Evolutionary conservation across 2,888 invertebrate species (phyloP), one percentile per base, ranked within the genome.

Genomic region (Chaetogeoica ovagalla): DNA sequence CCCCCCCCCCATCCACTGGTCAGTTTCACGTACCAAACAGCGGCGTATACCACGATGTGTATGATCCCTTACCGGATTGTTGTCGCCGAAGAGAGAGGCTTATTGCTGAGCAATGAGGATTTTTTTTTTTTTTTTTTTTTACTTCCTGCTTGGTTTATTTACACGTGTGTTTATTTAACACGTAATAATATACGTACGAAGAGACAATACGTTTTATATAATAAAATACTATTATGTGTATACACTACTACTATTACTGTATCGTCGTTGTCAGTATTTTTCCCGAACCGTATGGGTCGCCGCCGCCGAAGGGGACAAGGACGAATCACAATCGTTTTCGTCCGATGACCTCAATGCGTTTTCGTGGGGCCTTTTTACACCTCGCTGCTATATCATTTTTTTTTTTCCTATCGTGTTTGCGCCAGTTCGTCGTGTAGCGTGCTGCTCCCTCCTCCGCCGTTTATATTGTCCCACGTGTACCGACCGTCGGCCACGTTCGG

Each of bases 321-420:
- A 66, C 59, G 75, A 57, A 75, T 52, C 30, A 62, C 43, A 15
- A 30, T 39, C 66, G 23, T 59, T 59, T 59, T 59, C 66, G 75
- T 75, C 68, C 75, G 75, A 75, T 75, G 75, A 75, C 75, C 75
- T 75, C 75, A 71, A 60, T 71, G 71, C 75, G 59, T 75, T 68
- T 68, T 75, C 59, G 60, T 75, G 59, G 66, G 75, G 66, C 43
- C 17, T 48, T 57, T 68, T 74, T 52, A 30, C 30, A 30, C 43
- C n/a, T 71, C 11, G 17, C 30, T 37, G 17, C 30, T 37, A 5
- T 68, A 43, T 68, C 43, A 37, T 57, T 57, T 70, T 63, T 17
- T 13, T 37, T 37, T 37, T 59, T 70, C 65, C 74, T 63, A 39
- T 39, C 15, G 11, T 8, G 74, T 74, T 73, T 30, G 66, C 66